Evolutionary conservation across 2,888 invertebrate genomes (phyloP), one percentile per base, ranked within the genome.

Genomic region (Tyria jacobaeae): DNA sequence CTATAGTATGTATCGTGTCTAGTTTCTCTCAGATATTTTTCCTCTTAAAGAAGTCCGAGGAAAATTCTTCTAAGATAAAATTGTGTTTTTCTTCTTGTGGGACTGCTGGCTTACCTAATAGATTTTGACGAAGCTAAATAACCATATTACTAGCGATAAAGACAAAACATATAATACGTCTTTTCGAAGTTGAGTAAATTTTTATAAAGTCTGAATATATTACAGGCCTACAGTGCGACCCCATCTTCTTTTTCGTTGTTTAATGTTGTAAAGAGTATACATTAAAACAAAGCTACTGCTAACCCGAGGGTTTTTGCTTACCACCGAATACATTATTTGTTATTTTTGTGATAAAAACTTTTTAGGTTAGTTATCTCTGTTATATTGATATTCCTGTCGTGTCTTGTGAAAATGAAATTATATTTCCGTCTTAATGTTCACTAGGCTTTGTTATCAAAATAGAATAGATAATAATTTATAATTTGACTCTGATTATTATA

Each of bases 211-310:
- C 4, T 31, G 25, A 1, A 31, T 48, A 9, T 6, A 17, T 25
- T 57, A 48, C 15, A 27, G 75, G 75, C 76, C 65, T 0, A 0
- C 48, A 76, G 9, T 73, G 44, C 1, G 1, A 37, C 77, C 67
- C 27, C 47, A 57, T 17, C 66, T 53, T 55, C 49, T 61, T 61
- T 67, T 68, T 64, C 73, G 68, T 71, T 80, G 72, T 78, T 81
- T 78, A 78, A 80, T 77, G 74, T 74, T 74, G 71, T 76, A 75
- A 78, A 79, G 76, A 79, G 71, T 78, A n/a, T n/a, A 76, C 76
- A 79, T 80, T 83, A 84, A 76, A 72, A 73, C 61, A 67, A 68
- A 72, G 68, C 62, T 62, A 70, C 60, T 58, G 68, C 57, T 68
- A 68, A 59, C 37, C 48, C 62, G 35, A 57, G 60, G 64, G 54